phyloP scores from a whole-genome alignment of 2,113 vertebrate genomes.

The Paralichthys olivaceus region DNA sequence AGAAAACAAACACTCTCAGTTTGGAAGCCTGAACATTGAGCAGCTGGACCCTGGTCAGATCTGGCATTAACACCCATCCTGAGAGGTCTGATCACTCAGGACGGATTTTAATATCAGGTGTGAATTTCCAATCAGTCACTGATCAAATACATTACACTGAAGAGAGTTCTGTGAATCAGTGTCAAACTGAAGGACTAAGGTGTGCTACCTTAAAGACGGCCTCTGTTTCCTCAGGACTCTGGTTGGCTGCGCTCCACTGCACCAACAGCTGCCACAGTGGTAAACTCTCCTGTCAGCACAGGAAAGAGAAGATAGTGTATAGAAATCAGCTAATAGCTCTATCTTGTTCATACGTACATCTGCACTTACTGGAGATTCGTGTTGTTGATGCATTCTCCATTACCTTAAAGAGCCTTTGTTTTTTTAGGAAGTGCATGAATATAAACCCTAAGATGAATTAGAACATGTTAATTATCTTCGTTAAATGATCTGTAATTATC shows the following conservation, averaged over 20 bases:
- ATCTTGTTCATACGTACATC: background rate
- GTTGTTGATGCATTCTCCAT: background rate
- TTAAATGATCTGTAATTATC: background rate
- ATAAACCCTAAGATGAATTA: background rate
- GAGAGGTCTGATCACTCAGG: no score
- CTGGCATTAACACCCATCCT: no score
- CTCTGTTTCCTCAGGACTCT: constrained; percentile 85
- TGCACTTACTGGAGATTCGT: background rate
- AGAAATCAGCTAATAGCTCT: background rate
- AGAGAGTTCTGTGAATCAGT: background rate
- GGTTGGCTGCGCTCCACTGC: constrained; percentile 86
- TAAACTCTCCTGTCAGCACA: constrained; percentile 83
- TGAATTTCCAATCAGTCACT: no score
- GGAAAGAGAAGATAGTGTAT: background rate
- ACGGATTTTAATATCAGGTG: no score
- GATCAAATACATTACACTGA: background rate
- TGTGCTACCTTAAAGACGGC: constrained; percentile 88
- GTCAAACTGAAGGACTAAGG: background rate
- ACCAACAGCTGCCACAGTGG: constrained; percentile 89
- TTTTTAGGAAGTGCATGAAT: background rate
- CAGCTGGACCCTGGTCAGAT: background rate
- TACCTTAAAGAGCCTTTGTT: no score
- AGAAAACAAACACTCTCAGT: constrained; percentile 38
- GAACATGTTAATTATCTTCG: no score
- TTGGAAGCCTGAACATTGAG: constrained; percentile 19